Conservation (phyloP, 2,113 vertebrate species). For the Nycticryphes semicollaris region DNA sequence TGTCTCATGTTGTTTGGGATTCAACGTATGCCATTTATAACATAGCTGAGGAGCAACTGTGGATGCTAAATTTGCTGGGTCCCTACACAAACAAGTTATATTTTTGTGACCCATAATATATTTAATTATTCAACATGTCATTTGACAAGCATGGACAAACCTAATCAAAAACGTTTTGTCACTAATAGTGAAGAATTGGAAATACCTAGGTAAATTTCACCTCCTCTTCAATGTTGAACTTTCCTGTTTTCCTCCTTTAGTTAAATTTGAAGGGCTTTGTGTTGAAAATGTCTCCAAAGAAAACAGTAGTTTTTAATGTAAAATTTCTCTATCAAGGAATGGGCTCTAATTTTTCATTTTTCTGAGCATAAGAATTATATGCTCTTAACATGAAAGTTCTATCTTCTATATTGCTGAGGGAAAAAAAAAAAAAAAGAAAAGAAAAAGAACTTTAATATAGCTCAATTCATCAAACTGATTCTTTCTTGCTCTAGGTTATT, state of each 20-base stretch:
- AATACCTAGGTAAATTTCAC: not conserved
- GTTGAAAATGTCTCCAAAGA: slow-evolving; percentile 56
- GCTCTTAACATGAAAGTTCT: slow-evolving; percentile 58
- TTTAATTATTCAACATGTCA: slow-evolving; percentile 38
- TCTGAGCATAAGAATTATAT: slow-evolving; percentile 65
- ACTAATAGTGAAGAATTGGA: slow-evolving; percentile 11
- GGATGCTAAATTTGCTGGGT: slow-evolving; percentile 3
- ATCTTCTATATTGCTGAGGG: slow-evolving; percentile 41
- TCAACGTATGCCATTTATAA: slow-evolving; percentile 12
- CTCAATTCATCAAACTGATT: slow-evolving; percentile 65
- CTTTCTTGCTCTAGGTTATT: slow-evolving; percentile 66
- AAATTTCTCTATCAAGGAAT: slow-evolving; percentile 61
- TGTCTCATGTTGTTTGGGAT: not conserved
- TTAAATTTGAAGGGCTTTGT: not conserved
- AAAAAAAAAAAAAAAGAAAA: not conserved
- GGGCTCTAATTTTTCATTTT: slow-evolving; percentile 67
- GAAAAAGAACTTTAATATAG: slow-evolving; percentile 45
- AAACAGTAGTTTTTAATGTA: slow-evolving; percentile 53
- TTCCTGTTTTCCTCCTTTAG: slow-evolving; percentile 5
- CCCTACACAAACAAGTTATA: slow-evolving; percentile 21
- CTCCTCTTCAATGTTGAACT: not conserved
- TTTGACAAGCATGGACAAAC: slow-evolving; percentile 25
- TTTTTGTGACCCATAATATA: slow-evolving; percentile 19
- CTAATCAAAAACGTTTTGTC: slow-evolving; percentile 10
- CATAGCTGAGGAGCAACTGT: not conserved